Base-by-base conservation (phyloP, 1,140 invertebrate species). In the Brachionus rotundiformis region DNA sequence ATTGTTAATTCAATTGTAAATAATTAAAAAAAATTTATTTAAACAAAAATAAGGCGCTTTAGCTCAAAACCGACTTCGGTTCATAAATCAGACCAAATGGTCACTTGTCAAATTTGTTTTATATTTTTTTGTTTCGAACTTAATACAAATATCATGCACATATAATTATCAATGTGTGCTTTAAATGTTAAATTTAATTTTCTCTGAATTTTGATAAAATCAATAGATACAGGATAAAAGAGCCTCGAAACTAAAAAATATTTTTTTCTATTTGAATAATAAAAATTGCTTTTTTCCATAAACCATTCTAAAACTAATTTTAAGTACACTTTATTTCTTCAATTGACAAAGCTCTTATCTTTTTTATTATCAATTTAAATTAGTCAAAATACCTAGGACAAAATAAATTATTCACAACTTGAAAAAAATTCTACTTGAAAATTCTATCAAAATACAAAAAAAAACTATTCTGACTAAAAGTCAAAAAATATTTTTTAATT, bases 1-100 rank as follows among this genome's bases (percentile, higher is more conserved):
- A 54, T 54, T 54, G 47, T 19, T 54, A 54, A 54, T 54, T 54
- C 47, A 54, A 54, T 54, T 54, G 47, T 54, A 54, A 54, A 54
- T 19, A 19, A 54, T 54, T 54, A 54, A 54, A 41, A 41, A n/a
- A 11, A 11, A 41, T 41, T 41, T 41, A 8, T 54, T 54, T 16
- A 19, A 54, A 54, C 19, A 54, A 54, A 54, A 54, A 54, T 19
- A 54, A 16, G 7, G 47, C 47, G n/a, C 19, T 54, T 54, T 54
- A 19, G 47, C 47, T 54, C 8, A 2, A 54, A 54, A 54, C 47
- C 47, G 47, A 54, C 19, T 19, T 54, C 47, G 47, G 47, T 54
- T 54, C 47, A 54, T 54, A 54, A 54, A 54, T 54, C 47, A 19
- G 7, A 54, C 16, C 47, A 54, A 41, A 54, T 54, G 47, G 47